Percentiles rank a stretch among this genome's conserved stretches.
Conservation (phyloP, 2,888 invertebrate genomes). For the Margaritifera margaritifera region DNA sequence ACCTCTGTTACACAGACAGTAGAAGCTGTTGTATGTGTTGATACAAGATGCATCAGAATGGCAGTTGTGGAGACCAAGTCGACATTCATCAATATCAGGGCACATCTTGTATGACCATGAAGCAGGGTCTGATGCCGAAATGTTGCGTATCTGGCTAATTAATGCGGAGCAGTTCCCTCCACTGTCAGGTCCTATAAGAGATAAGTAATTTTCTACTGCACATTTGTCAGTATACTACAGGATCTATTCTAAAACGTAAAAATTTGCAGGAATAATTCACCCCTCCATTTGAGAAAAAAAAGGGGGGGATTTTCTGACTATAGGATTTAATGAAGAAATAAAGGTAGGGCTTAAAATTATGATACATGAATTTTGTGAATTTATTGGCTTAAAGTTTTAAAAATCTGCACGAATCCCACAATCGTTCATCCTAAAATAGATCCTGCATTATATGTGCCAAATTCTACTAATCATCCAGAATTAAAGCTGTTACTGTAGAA, state of each 20-base stretch:
- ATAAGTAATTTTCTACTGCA: neutral
- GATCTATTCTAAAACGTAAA: neutral
- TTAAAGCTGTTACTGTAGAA: no score
- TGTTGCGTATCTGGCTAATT: constrained; percentile 32
- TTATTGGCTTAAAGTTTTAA: no score
- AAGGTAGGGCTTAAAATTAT: no score
- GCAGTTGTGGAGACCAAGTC: constrained; percentile 89
- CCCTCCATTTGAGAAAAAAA: neutral
- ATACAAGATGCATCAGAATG: constrained; percentile 92
- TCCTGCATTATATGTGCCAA: no score
- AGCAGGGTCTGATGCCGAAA: constrained; percentile 35
- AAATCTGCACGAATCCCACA: no score
- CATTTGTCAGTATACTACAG: neutral
- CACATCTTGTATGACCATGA: constrained; percentile 89
- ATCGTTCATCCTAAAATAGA: no score
- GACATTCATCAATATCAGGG: constrained; percentile 95
- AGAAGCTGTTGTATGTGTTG: constrained; percentile 88
- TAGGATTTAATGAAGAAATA: no score
- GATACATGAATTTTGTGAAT: no score
- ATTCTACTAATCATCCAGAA: no score
- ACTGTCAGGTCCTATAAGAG: constrained; percentile 78
- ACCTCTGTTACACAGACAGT: constrained; percentile 87
- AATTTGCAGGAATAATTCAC: neutral
- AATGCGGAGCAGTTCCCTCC: constrained; percentile 53
- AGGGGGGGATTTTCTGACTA: no score